These are phyloP conservation scores for Pangasius krempfi DNA, from an alignment of 2,797 vertebrate genomes.

Conservation along the genomic window DNA sequence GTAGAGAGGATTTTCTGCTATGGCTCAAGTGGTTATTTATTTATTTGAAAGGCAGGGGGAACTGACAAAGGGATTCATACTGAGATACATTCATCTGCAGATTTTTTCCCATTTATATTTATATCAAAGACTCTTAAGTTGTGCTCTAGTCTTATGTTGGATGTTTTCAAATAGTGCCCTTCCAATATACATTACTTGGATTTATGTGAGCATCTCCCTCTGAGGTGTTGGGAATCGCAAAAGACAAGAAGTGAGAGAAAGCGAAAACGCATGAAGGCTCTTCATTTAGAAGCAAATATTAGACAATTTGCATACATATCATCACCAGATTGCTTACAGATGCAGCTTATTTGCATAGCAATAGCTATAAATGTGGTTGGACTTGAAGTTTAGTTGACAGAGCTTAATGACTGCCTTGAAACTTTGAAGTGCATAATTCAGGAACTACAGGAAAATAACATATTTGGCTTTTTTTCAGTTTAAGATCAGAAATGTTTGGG, in stretches of 20 bases:
- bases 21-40: constrained; percentile 14
- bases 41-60: constrained; percentile 15
- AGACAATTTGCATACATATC: constrained; percentile 21
- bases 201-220: not conserved
- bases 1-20: constrained; percentile 3
- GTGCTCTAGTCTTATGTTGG: not conserved
- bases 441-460: not conserved
- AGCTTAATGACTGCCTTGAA: constrained; percentile 20
- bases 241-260: not conserved
- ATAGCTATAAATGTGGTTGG: constrained; percentile 4
- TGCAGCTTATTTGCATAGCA: constrained; percentile 15
- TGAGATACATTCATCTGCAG: constrained; percentile 1
- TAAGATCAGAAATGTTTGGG: not conserved
- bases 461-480: not conserved
- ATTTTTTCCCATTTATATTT: constrained; percentile 11
- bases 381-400: constrained; percentile 2
- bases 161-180: not conserved
- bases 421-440: not conserved
- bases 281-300: constrained; percentile 3
- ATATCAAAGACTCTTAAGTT: not conserved
- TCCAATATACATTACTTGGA: not conserved
- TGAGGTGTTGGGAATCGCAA: not conserved
- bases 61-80: constrained; percentile 10
- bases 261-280: not conserved
- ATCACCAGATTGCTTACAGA: constrained; percentile 7